Percentiles rank a stretch among this genome's conserved stretches.
Evolutionary conservation across 2,797 vertebrate species (phyloP).

Genomic region (Gastrophryne carolinensis): DNA sequence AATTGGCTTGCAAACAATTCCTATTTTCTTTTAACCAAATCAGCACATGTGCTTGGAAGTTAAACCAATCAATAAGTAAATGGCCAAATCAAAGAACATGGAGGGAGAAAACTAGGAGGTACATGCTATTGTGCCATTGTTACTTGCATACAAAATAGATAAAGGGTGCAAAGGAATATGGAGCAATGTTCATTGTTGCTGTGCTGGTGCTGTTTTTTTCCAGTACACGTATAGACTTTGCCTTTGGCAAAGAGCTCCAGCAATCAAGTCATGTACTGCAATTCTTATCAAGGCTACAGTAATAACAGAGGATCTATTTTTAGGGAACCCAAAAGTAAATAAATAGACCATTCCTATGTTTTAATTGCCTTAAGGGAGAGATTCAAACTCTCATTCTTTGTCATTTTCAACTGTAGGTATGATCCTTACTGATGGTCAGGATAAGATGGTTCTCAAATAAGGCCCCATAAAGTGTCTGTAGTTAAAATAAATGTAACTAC

Average conservation of each 20-base stretch:
- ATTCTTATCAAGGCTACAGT: too few relatives aligned
- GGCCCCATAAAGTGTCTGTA: too few relatives aligned
- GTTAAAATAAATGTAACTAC: too few relatives aligned
- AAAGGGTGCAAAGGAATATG: neutral
- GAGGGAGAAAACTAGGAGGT: neutral
- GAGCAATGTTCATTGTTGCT: too few relatives aligned
- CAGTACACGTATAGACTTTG: neutral
- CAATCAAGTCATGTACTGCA: neutral
- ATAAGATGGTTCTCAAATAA: too few relatives aligned
- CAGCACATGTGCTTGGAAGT: constrained; percentile 25
- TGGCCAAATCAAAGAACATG: neutral
- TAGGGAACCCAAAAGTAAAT: too few relatives aligned
- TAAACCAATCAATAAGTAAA: constrained; percentile 31
- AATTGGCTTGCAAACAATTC: constrained; percentile 39
- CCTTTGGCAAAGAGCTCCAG: neutral
- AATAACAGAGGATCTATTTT: too few relatives aligned
- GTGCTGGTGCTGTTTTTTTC: neutral
- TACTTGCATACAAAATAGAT: neutral
- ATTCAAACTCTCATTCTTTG: too few relatives aligned
- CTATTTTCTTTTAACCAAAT: constrained; percentile 50
- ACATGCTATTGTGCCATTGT: neutral
- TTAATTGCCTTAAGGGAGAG: too few relatives aligned
- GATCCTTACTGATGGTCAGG: too few relatives aligned
- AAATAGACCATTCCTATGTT: too few relatives aligned
- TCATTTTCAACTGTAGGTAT: too few relatives aligned